These are phyloP conservation scores for Myotis findleyi DNA, from an alignment of 2,797 vertebrate species.

Conservation along the genomic window DNA sequence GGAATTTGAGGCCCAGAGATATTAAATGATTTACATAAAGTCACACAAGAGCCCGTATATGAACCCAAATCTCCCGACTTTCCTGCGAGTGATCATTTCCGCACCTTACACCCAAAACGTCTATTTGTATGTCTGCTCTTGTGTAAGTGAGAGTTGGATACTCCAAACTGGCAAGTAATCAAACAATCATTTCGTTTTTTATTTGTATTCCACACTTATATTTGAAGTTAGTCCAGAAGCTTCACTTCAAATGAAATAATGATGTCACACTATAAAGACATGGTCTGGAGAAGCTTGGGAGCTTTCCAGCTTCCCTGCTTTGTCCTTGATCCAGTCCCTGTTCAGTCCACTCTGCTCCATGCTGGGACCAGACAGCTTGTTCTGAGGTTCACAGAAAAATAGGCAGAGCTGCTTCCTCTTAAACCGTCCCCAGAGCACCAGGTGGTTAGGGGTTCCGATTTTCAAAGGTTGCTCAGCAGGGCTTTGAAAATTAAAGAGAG, in stretches of 20 bases:
- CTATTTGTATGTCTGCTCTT: not conserved
- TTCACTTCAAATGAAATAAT: conserved; percentile 46
- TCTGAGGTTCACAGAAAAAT: conserved; percentile 58
- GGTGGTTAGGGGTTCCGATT: conserved; percentile 59
- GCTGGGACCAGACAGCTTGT: conserved; percentile 59
- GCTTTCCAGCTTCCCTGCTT: not conserved
- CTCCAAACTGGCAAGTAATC: conserved; percentile 21
- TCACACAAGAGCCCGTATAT: not conserved
- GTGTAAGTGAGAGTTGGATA: not conserved
- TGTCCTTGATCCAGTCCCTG: not conserved
- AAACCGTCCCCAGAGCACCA: conserved; percentile 39
- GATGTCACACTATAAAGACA: not conserved
- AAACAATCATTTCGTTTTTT: conserved; percentile 18
- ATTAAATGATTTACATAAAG: not conserved
- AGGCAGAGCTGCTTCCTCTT: conserved; percentile 23
- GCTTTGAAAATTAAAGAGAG: conserved; percentile 66
- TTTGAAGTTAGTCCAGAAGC: conserved; percentile 49
- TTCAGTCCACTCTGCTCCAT: conserved; percentile 31
- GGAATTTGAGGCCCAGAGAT: not conserved
- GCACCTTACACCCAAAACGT: not conserved
- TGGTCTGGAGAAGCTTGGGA: not conserved
- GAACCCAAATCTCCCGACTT: not conserved
- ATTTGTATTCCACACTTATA: not conserved
- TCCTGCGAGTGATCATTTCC: not conserved
- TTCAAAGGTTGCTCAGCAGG: conserved; percentile 73